Base-by-base conservation (phyloP, 2,113 vertebrate species). In the Antennarius striatus region DNA sequence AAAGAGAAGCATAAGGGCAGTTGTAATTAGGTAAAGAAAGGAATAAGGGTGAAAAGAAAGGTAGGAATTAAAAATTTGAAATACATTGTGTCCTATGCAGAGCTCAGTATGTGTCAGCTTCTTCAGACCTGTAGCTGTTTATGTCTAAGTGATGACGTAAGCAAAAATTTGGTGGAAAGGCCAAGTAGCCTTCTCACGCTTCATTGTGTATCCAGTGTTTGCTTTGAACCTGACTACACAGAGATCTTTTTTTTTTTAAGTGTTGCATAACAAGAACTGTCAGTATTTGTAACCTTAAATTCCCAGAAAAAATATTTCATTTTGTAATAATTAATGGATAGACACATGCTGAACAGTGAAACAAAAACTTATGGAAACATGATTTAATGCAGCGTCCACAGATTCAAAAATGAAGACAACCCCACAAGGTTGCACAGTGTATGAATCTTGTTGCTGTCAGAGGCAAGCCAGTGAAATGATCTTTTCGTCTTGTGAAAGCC, bases 1-100 rank as follows among this genome's bases (percentile, higher is more conserved):
- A 71, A 79, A 78, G 65, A 71, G 66, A 71, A 70, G 81, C 67
- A 77, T 62, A 68, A 85, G 71, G 77, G 86, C 63, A 57, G 79
- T 86, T 86, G 87, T 87, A 88, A 91, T 90, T 86, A 83, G 83
- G 83, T 86, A 85, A 88, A 84, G 78, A 65, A 85, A 56, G 63
- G 58, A 71, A 66, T 81, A 85, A 83, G 75, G 78, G 68, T 73
- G 66, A 77, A 76, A 77, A 75, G 67, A 50, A 73, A 72, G 54
- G 66, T 76, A 77, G 63, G 56, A 69, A 80, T 75, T 72, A 68
- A 74, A 58, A 64, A 49, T 71, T 73, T 54, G 55, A 69, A 75
- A 84, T 56, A 86, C 81, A 84, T 73, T 67, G 71, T 86, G 85
- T 88, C 71, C 85, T 83, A 54, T 56, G 57, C 70, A 47, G 57